Evolutionary conservation across 2,888 invertebrate species (phyloP).

Genomic region (Heliothis peltigera): DNA sequence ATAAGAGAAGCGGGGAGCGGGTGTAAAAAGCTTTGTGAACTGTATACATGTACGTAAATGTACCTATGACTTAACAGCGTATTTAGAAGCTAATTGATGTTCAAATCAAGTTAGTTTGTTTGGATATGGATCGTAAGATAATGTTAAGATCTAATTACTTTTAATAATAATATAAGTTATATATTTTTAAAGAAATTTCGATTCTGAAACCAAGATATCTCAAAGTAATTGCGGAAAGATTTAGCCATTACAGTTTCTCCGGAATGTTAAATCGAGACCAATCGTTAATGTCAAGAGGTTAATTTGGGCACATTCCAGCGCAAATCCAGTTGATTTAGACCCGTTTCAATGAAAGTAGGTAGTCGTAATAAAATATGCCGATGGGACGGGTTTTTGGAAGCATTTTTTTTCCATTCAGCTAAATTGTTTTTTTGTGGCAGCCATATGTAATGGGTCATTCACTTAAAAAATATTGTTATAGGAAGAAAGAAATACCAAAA

Average conservation of each 20-base stretch:
- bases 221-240: constrained; percentile 31
- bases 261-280: constrained; percentile 37
- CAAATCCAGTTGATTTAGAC: constrained; percentile 37
- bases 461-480: constrained; percentile 4
- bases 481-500: too few species aligned
- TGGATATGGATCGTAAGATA: too few species aligned
- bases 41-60: not conserved
- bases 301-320: constrained; percentile 50
- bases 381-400: constrained; percentile 1
- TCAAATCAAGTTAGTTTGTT: too few species aligned
- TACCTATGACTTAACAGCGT: too few species aligned
- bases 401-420: constrained; percentile 3
- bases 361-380: constrained; percentile 5
- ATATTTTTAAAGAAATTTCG: constrained; percentile 21
- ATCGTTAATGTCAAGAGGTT: constrained; percentile 58
- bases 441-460: constrained; percentile 5
- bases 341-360: constrained; percentile 31
- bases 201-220: constrained; percentile 23
- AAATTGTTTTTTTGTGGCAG: not conserved
- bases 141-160: constrained; percentile 17
- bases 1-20: not conserved
- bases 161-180: constrained; percentile 9
- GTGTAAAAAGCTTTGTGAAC: not conserved
- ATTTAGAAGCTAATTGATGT: too few species aligned
- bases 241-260: constrained; percentile 42